Percentiles rank a stretch among this genome's conserved stretches.
phyloP scores from a whole-genome alignment of 2,888 invertebrate genomes.

The Polydrusus tereticollis region DNA sequence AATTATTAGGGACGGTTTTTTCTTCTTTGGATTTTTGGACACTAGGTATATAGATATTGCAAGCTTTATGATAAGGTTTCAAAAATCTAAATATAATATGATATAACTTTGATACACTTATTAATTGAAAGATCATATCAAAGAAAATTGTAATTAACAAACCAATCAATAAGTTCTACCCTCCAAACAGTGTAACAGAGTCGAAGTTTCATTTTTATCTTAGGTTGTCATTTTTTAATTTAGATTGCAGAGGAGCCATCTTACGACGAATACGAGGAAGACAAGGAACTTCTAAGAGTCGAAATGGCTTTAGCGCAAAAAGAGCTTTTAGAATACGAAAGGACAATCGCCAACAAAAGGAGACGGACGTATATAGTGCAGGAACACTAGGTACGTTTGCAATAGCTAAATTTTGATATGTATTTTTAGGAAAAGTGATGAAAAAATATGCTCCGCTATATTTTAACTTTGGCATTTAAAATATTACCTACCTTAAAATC shows the following conservation, averaged over 20 bases:
- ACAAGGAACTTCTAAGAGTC: slow-evolving; percentile 65
- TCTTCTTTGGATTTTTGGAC: too few relatives aligned
- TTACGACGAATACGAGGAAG: slow-evolving; percentile 80
- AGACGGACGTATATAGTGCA: slow-evolving; percentile 62
- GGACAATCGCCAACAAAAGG: slow-evolving; percentile 61
- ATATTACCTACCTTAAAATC: background rate
- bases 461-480: slow-evolving; percentile 1
- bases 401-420: slow-evolving; percentile 2
- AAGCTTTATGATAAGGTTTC: too few relatives aligned
- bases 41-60: too few relatives aligned
- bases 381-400: slow-evolving; percentile 38
- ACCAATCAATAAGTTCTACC: too few relatives aligned
- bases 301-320: slow-evolving; percentile 66
- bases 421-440: background rate
- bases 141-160: too few relatives aligned
- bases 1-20: too few relatives aligned
- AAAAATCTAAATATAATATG: too few relatives aligned
- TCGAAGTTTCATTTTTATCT: background rate
- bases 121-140: too few relatives aligned
- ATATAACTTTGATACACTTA: too few relatives aligned
- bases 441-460: background rate
- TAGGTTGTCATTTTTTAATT: slow-evolving; percentile 42
- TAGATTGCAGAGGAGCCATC: slow-evolving; percentile 77
- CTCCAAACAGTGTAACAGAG: background rate
- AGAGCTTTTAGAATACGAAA: slow-evolving; percentile 64